Conservation (phyloP, 2,113 vertebrate genomes). For the Noturus placidus region DNA sequence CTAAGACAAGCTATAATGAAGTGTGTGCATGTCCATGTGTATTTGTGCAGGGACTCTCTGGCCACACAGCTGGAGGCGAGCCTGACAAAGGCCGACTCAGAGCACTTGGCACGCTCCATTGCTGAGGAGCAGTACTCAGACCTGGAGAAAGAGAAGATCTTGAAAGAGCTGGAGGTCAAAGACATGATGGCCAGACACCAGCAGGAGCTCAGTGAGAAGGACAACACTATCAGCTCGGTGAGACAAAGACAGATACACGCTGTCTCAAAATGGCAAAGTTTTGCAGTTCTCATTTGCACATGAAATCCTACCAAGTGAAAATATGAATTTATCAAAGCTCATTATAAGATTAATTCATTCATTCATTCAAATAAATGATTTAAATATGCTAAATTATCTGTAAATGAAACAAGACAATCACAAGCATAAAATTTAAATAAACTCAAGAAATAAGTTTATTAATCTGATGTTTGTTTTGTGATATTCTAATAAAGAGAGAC, state of each 20-base stretch:
- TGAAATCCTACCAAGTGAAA: not conserved
- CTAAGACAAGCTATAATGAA: not conserved
- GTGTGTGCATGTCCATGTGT: not conserved
- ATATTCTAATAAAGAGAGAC: not conserved
- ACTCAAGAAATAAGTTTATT: not conserved
- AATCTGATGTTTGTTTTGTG: not conserved
- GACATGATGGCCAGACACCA: constrained; percentile 93
- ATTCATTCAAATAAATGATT: not conserved
- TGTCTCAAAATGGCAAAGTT: not conserved
- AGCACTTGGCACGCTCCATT: constrained; percentile 90
- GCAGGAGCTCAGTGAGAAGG: constrained; percentile 90
- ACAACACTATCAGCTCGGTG: constrained; percentile 90
- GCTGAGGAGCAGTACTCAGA: constrained; percentile 93
- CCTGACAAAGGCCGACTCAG: constrained; percentile 90
- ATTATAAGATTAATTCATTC: not conserved
- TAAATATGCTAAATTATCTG: not conserved
- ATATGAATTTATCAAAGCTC: not conserved
- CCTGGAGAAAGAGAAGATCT: constrained; percentile 97
- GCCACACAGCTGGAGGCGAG: constrained; percentile 88
- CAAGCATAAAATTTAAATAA: not conserved
- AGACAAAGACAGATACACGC: constrained; percentile 59
- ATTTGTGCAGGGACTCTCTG: constrained; percentile 82
- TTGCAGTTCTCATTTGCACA: not conserved
- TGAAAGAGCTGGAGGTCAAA: constrained; percentile 96
- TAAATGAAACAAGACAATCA: not conserved